Evolutionary conservation across 2,888 invertebrate genomes (phyloP).

Genomic region (Hypomecis punctinalis): DNA sequence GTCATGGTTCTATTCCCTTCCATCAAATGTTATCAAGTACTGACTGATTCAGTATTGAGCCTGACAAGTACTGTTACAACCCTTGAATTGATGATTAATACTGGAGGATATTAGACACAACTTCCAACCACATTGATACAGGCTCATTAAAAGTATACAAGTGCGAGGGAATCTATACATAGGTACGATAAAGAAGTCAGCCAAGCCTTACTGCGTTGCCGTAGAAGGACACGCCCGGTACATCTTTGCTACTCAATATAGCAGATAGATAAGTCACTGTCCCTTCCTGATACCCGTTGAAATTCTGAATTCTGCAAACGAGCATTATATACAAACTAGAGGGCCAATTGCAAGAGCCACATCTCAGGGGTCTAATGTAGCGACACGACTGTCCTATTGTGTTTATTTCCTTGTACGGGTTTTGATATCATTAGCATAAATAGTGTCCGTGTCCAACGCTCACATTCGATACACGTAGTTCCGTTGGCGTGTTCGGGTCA

Average conservation of each 20-base stretch:
- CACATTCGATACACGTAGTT: constrained; percentile 74
- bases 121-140: constrained; percentile 1
- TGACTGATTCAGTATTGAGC: constrained; percentile 56
- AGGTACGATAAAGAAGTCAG: constrained; percentile 69
- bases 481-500: constrained; percentile 64
- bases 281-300: constrained; percentile 73
- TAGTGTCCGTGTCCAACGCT: constrained; percentile 65
- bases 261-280: constrained; percentile 75
- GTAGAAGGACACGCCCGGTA: constrained; percentile 47
- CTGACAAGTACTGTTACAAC: constrained; percentile 50
- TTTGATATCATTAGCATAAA: constrained; percentile 82
- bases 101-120: constrained; percentile 13
- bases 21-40: constrained; percentile 53
- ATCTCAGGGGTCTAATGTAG: constrained; percentile 77
- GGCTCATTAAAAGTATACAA: constrained; percentile 54
- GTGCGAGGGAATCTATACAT: constrained; percentile 61
- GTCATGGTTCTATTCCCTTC: constrained; percentile 61
- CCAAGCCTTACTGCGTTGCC: constrained; percentile 49
- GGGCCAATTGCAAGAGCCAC: constrained; percentile 72
- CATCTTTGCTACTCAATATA: constrained; percentile 67
- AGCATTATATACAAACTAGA: constrained; percentile 81
- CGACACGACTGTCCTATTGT: constrained; percentile 81
- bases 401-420: constrained; percentile 81
- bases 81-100: constrained; percentile 43
- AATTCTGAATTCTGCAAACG: constrained; percentile 78